Percentiles rank a stretch among this genome's conserved stretches.
Evolutionary conservation across 2,113 vertebrate genomes (phyloP).

Genomic region (Sapajus apella): DNA sequence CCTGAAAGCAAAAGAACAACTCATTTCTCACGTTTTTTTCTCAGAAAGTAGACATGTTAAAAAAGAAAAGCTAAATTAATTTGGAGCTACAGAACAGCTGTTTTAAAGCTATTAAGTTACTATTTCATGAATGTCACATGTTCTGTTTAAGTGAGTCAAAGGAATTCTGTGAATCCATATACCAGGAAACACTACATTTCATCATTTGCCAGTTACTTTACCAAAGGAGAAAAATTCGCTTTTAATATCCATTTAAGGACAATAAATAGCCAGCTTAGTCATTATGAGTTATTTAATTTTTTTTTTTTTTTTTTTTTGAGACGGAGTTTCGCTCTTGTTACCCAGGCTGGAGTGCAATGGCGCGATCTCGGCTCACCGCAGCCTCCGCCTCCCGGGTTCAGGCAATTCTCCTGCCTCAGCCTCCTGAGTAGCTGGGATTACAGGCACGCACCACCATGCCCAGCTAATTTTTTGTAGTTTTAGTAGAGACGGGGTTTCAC

Average conservation of each 20-base stretch:
- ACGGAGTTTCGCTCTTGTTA: no score
- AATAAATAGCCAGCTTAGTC: neutral
- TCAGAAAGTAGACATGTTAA: neutral
- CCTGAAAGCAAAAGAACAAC: neutral
- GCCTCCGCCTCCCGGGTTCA: no score
- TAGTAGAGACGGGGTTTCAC: no score
- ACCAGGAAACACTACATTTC: neutral
- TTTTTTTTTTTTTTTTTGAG: no score
- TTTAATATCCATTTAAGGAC: neutral
- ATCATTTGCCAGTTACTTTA: neutral
- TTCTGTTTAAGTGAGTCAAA: neutral
- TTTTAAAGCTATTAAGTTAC: neutral
- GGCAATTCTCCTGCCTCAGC: no score
- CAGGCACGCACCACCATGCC: no score
- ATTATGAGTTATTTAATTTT: neutral
- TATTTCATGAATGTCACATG: neutral
- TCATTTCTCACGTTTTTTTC: neutral
- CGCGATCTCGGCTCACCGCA: no score
- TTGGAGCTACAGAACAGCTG: neutral
- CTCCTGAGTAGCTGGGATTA: no score
- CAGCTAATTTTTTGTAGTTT: no score
- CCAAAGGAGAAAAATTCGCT: slow-evolving; percentile 1
- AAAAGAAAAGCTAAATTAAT: neutral
- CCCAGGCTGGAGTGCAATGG: no score
- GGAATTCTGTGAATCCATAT: neutral